Evolutionary conservation across 53 echinoderm and acorn worm genomes (phyloP).

Genomic region (Glandiceps talaboti): DNA sequence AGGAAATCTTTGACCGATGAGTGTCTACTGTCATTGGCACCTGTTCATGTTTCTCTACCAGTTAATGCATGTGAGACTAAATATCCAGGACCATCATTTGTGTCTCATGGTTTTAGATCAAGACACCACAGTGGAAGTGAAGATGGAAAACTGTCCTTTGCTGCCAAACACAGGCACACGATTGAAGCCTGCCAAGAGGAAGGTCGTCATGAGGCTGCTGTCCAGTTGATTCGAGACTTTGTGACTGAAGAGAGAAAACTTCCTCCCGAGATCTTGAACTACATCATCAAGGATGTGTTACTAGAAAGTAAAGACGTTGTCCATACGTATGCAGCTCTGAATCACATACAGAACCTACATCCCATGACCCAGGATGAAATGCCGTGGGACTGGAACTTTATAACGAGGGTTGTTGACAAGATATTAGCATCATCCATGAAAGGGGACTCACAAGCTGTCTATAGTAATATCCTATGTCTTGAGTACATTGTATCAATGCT

Average conservation of each 20-base stretch:
- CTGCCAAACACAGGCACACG: neutral
- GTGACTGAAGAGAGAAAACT: slow-evolving; percentile 19
- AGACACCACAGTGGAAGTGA: neutral
- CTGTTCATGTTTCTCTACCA: no score
- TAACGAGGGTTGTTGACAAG: neutral
- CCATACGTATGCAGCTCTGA: slow-evolving; percentile 18
- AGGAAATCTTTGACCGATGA: no score
- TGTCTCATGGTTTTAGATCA: no score
- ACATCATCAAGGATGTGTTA: slow-evolving; percentile 23
- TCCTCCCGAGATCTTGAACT: slow-evolving; percentile 22
- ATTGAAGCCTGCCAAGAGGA: slow-evolving; percentile 17
- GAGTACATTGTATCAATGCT: slow-evolving; percentile 23
- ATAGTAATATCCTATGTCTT: slow-evolving; percentile 13
- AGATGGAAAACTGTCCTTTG: neutral
- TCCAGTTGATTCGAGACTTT: slow-evolving; percentile 33
- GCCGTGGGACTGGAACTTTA: slow-evolving; percentile 22
- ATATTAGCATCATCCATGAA: neutral
- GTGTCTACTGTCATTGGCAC: no score
- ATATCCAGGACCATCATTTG: no score
- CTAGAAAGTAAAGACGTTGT: slow-evolving; percentile 11
- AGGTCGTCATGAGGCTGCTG: slow-evolving; percentile 25
- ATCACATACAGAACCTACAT: slow-evolving; percentile 32
- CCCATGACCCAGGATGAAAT: slow-evolving; percentile 9
- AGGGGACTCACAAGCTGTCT: neutral
- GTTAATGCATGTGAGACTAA: no score